Evolutionary conservation across 2,113 vertebrate species (phyloP).

Genomic region (Emberiza fucata): DNA sequence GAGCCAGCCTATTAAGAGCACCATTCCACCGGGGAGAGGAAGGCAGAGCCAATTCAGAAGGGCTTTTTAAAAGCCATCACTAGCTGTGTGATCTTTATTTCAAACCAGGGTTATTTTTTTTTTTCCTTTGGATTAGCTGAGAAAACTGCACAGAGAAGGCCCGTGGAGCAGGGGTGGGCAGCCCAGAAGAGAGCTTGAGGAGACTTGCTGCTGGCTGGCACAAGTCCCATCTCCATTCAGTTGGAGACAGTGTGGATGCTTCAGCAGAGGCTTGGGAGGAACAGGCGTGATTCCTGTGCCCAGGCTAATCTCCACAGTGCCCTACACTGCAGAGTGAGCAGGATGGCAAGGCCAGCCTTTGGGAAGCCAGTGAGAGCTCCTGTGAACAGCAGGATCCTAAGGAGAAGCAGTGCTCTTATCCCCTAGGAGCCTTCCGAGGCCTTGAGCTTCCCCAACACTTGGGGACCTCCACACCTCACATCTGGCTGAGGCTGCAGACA

Average conservation of each 20-base stretch:
- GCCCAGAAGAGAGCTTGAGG: background rate
- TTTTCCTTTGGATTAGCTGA: background rate
- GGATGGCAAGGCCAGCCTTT: fast-evolving
- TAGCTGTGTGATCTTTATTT: conserved; percentile 1
- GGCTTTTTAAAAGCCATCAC: conserved; percentile 16
- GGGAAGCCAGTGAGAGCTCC: background rate
- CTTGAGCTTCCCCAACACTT: background rate
- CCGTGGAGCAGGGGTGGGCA: background rate
- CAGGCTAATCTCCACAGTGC: background rate
- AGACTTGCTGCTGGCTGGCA: background rate
- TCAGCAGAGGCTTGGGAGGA: background rate
- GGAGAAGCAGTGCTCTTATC: background rate
- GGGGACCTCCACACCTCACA: background rate
- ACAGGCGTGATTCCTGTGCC: background rate
- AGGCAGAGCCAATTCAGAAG: background rate
- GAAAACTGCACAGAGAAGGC: background rate
- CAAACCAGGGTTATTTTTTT: conserved; percentile 5
- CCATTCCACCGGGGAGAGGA: background rate
- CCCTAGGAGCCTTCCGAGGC: background rate
- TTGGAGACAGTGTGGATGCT: background rate
- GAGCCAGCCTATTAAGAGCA: background rate
- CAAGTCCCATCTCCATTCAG: background rate
- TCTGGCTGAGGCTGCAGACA: background rate
- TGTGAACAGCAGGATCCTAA: background rate
- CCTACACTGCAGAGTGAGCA: background rate